Percentiles rank a stretch among this genome's conserved stretches.
Evolutionary conservation across 2,797 vertebrate species (phyloP).

Genomic region (Okamejei kenojei): DNA sequence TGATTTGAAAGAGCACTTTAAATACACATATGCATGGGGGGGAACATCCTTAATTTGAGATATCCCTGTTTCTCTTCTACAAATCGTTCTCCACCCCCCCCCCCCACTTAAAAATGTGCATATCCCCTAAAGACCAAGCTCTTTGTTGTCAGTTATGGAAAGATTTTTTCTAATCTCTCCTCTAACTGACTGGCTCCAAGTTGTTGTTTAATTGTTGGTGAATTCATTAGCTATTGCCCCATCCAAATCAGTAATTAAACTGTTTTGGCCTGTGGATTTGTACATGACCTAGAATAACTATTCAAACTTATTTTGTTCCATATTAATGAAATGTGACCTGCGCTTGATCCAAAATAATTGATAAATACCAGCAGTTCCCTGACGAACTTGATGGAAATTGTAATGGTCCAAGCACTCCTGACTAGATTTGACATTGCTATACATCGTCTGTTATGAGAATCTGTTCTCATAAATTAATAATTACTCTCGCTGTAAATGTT

Average conservation of each 20-base stretch:
- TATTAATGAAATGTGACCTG: background rate
- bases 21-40: no score
- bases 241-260: slow-evolving; percentile 4
- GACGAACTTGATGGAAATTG: no score
- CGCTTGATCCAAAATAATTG: background rate
- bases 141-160: background rate
- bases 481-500: background rate
- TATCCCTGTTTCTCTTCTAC: no score
- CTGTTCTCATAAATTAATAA: background rate
- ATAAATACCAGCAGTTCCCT: background rate
- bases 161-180: background rate
- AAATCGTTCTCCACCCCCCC: no score
- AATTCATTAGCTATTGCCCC: background rate
- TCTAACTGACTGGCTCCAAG: background rate
- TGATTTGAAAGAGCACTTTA: no score
- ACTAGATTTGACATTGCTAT: background rate
- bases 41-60: no score
- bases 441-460: background rate
- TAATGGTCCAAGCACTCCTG: background rate
- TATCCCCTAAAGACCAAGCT: background rate
- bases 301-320: background rate
- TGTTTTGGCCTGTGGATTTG: background rate
- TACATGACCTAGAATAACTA: background rate
- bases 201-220: background rate
- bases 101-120: no score